phyloP scores from a whole-genome alignment of 2,888 invertebrate species.

The Mythimna impura region DNA sequence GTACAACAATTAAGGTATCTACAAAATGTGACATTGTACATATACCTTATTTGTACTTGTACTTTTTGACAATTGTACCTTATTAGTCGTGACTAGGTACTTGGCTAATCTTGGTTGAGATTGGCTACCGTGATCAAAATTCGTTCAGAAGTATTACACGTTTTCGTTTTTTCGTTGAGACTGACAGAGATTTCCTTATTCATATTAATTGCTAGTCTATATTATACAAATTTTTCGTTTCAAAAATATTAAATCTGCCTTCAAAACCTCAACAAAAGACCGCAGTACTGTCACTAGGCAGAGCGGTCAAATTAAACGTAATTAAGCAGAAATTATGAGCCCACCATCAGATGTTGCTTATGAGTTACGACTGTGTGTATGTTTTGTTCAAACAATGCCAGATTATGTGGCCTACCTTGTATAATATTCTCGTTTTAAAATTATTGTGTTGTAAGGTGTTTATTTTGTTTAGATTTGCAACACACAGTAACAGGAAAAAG shows the following conservation, averaged over 20 bases:
- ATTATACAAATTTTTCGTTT: no score
- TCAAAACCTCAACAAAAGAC: conserved; percentile 5
- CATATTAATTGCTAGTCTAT: no score
- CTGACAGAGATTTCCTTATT: no score
- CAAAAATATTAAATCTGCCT: not conserved
- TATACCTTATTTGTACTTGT: no score
- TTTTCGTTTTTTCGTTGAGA: no score
- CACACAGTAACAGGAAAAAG: conserved; percentile 1
- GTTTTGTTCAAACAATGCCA: conserved; percentile 13
- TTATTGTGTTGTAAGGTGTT: not conserved
- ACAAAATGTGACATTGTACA: no score
- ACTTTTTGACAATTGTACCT: no score
- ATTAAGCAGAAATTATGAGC: conserved; percentile 56
- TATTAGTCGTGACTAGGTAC: no score
- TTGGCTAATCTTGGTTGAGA: no score
- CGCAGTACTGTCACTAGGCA: conserved; percentile 6
- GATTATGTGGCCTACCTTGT: conserved; percentile 10
- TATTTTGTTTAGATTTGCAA: conserved; percentile 2
- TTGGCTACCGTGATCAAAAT: no score
- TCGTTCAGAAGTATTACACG: no score
- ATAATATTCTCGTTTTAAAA: conserved; percentile 15
- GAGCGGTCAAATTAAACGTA: conserved; percentile 52
- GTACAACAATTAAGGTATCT: no score
- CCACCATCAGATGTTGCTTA: conserved; percentile 33
- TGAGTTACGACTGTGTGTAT: conserved; percentile 36